Conservation (phyloP, 2,888 invertebrate species). For the Dexiosoma caninum region DNA sequence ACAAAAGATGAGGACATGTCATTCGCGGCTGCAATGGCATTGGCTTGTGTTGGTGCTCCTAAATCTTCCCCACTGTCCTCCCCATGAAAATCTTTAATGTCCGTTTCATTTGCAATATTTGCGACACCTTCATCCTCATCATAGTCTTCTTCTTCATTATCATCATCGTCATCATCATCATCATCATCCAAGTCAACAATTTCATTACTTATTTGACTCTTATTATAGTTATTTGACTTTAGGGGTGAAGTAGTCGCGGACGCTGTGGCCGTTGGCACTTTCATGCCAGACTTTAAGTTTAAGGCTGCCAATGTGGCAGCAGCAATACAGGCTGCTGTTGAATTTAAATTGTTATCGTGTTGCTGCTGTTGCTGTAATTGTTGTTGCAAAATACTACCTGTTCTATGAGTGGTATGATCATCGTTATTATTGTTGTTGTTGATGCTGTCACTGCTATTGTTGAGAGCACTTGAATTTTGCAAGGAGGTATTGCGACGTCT, state of each 20-base stretch:
- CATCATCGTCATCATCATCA: conserved; percentile 66
- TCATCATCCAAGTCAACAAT: conserved; percentile 63
- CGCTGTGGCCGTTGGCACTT: conserved; percentile 3
- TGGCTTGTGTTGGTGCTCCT: not conserved
- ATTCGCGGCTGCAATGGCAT: not conserved
- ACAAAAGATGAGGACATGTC: conserved; percentile 54
- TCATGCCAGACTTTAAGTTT: conserved; percentile 52
- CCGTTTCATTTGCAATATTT: not conserved
- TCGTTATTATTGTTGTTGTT: not conserved
- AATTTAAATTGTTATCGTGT: conserved; percentile 38
- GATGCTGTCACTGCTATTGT: conserved; percentile 15
- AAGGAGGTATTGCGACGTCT: conserved; percentile 67
- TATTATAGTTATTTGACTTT: not conserved
- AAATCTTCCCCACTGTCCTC: conserved; percentile 28
- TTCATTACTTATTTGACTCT: conserved; percentile 43
- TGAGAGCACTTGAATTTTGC: conserved; percentile 33
- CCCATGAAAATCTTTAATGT: conserved; percentile 1
- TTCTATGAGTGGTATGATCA: not conserved
- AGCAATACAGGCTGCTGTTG: conserved; percentile 49
- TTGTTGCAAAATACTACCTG: conserved; percentile 44
- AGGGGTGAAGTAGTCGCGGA: not conserved
- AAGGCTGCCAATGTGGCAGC: conserved; percentile 53
- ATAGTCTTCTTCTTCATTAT: conserved; percentile 66
- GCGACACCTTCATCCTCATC: conserved; percentile 50
- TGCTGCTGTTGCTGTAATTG: conserved; percentile 61